phyloP scores from a whole-genome alignment of 2,888 invertebrate genomes.

The Apeira syringaria region DNA sequence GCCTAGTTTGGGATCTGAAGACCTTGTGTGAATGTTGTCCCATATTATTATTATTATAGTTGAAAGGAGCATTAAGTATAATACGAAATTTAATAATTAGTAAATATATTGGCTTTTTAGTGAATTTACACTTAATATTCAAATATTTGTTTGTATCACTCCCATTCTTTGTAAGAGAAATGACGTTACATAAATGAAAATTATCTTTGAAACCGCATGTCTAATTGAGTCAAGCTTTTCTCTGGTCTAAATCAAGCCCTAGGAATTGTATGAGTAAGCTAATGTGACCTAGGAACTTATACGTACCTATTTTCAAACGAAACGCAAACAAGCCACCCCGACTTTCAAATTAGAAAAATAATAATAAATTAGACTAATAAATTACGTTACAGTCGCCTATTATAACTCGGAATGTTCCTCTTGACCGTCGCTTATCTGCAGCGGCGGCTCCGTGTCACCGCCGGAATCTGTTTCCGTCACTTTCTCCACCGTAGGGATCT shows the following conservation, averaged over 20 bases:
- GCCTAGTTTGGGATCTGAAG: too few species aligned
- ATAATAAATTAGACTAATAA: constrained; percentile 73
- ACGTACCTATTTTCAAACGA: constrained; percentile 15
- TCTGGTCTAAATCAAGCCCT: not conserved
- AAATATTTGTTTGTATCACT: too few species aligned
- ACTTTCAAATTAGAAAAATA: constrained; percentile 53
- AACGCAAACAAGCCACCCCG: constrained; percentile 66
- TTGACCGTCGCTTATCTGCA: constrained; percentile 52
- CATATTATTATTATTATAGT: too few species aligned
- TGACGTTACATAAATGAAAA: too few species aligned
- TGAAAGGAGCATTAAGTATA: too few species aligned
- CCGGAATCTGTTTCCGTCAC: constrained; percentile 27
- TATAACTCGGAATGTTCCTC: constrained; percentile 81
- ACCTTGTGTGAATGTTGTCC: too few species aligned
- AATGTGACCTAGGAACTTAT: constrained; percentile 7
- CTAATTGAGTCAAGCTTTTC: not conserved
- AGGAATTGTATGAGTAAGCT: constrained; percentile 1
- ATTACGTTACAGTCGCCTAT: constrained; percentile 53
- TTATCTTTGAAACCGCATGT: too few species aligned
- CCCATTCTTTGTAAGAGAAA: too few species aligned
- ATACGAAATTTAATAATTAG: too few species aligned
- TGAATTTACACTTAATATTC: too few species aligned
- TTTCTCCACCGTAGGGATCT: constrained; percentile 39
- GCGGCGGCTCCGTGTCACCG: constrained; percentile 48
- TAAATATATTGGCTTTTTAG: too few species aligned